Evolutionary conservation across 37 sponge, comb jelly and placozoan species (phyloP).

Genomic region (Agelas oroides): DNA sequence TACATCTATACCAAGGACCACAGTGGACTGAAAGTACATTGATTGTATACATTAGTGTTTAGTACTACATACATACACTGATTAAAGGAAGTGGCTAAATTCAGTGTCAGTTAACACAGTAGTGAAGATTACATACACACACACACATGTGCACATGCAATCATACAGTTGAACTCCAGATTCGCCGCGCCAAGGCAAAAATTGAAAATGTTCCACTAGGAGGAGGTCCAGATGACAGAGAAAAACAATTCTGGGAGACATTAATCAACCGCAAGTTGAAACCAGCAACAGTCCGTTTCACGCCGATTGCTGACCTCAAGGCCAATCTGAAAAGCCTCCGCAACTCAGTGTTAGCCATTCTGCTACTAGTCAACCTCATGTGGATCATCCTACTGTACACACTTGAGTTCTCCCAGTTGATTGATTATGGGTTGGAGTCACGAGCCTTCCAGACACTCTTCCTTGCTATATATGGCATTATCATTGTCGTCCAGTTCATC

Average conservation of each 20-base stretch:
- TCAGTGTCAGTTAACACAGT: too few relatives aligned
- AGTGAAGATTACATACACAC: too few relatives aligned
- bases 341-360: constrained; percentile 39
- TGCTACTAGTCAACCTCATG: constrained; percentile 75
- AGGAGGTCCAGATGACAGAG: background rate
- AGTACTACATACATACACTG: too few relatives aligned
- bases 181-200: constrained; percentile 24
- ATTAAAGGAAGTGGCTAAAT: too few relatives aligned
- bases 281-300: constrained; percentile 43
- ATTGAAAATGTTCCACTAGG: constrained; percentile 9
- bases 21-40: too few relatives aligned
- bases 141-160: too few relatives aligned
- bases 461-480: constrained; percentile 54
- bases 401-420: constrained; percentile 28
- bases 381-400: constrained; percentile 73
- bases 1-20: too few relatives aligned
- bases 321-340: constrained; percentile 51
- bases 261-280: constrained; percentile 33
- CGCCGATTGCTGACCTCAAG: constrained; percentile 40
- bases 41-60: too few relatives aligned
- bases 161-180: constrained; percentile 56
- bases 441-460: constrained; percentile 60
- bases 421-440: constrained; percentile 23
- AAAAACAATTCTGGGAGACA: constrained; percentile 42
- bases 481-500: constrained; percentile 64